Conservation (phyloP, 2,888 invertebrate species). For the Athetis lepigone region DNA sequence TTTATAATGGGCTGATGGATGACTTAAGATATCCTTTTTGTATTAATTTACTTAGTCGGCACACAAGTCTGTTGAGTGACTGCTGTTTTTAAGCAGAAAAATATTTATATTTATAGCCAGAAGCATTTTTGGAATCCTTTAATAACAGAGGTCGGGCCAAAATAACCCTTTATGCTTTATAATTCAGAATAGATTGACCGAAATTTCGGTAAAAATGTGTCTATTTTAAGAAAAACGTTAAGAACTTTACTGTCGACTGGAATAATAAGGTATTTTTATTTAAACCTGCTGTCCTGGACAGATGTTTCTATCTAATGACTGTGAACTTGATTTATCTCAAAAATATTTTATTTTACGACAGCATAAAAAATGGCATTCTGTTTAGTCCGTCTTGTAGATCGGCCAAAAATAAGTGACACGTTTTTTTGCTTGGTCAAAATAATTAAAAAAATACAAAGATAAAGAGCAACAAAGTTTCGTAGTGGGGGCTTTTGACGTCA, state of each 20-base stretch:
- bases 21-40: background rate
- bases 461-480: too few relatives aligned
- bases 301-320: too few relatives aligned
- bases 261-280: too few relatives aligned
- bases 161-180: background rate
- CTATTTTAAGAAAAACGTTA: background rate
- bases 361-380: too few relatives aligned
- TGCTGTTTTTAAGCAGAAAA: background rate
- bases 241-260: background rate
- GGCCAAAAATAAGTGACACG: too few relatives aligned
- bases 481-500: too few relatives aligned
- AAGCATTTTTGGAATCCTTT: background rate
- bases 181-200: background rate
- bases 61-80: background rate
- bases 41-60: background rate
- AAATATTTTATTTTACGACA: too few relatives aligned
- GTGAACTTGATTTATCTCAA: too few relatives aligned
- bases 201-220: background rate
- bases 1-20: background rate
- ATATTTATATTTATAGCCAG: conserved; percentile 2
- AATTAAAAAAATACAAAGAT: too few relatives aligned
- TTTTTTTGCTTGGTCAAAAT: too few relatives aligned
- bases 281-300: too few relatives aligned
- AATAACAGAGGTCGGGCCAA: background rate
- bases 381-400: too few relatives aligned